Conservation (phyloP, 2,113 vertebrate genomes). For the Formicarius rufipectus region DNA sequence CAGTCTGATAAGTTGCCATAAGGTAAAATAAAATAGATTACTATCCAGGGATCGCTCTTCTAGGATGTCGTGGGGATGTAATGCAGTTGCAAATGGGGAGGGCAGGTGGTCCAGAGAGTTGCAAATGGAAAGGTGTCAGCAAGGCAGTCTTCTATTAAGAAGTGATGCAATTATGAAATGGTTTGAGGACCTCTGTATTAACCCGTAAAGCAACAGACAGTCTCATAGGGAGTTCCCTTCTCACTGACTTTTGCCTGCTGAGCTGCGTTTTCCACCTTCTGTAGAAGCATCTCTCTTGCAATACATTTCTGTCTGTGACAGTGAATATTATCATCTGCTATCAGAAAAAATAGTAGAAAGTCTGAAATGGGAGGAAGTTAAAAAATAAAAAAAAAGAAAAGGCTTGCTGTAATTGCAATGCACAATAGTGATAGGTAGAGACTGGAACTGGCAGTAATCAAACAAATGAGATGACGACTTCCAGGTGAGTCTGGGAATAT, state of each 20-base stretch:
- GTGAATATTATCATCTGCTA: not conserved
- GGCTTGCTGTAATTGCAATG: not conserved
- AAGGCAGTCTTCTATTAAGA: slow-evolving; percentile 48
- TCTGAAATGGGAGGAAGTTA: not conserved
- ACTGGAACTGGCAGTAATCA: not conserved
- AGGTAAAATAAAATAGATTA: slow-evolving; percentile 7
- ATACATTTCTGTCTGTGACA: not conserved
- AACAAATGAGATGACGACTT: not conserved
- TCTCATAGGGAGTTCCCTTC: slow-evolving; percentile 23
- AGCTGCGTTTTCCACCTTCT: not conserved
- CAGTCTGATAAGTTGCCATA: not conserved
- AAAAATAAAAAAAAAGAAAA: not conserved
- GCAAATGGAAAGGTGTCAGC: slow-evolving; percentile 63
- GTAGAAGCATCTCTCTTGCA: not conserved
- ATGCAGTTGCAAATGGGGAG: slow-evolving; percentile 38
- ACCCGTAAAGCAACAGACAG: slow-evolving; percentile 21
- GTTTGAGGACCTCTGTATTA: slow-evolving; percentile 39
- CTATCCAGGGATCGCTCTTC: slow-evolving; percentile 5
- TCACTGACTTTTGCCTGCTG: slow-evolving; percentile 52
- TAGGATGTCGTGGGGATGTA: not conserved
- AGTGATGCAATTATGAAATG: slow-evolving; percentile 45
- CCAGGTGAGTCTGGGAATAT: not conserved
- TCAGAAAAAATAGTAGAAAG: not conserved
- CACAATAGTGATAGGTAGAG: not conserved
- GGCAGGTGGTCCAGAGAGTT: slow-evolving; percentile 53